phyloP scores from a whole-genome alignment of 2,113 vertebrate genomes.

The Triplophysa tibetana region DNA sequence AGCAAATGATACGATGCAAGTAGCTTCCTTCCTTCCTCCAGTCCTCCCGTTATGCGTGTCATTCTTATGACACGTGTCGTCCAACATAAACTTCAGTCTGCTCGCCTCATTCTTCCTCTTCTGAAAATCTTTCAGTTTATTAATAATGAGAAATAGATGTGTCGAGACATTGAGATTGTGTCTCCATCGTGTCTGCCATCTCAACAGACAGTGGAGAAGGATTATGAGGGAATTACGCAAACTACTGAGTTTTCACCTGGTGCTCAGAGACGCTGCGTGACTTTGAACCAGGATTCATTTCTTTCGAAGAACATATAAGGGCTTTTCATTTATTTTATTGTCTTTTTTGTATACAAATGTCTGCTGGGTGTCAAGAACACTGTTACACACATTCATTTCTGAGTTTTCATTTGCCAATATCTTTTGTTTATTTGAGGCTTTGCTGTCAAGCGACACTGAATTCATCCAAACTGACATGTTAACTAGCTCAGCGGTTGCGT shows the following conservation, averaged over 20 bases:
- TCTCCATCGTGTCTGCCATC: too few relatives aligned
- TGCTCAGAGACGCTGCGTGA: conserved; percentile 34
- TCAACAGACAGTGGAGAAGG: too few relatives aligned
- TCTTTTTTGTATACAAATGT: conserved; percentile 37
- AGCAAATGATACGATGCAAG: conserved; percentile 7
- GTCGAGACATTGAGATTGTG: too few relatives aligned
- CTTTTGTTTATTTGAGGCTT: conserved; percentile 2
- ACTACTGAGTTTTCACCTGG: conserved; percentile 33
- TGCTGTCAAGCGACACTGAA: background rate
- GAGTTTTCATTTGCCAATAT: background rate
- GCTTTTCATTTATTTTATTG: conserved; percentile 37
- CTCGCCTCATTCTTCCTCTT: background rate
- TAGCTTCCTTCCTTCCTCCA: conserved; percentile 33
- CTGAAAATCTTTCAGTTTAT: too few relatives aligned
- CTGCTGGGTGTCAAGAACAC: conserved; percentile 53
- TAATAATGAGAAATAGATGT: too few relatives aligned
- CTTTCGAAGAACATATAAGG: conserved; percentile 34
- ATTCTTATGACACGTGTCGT: background rate
- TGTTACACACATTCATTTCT: conserved; percentile 22
- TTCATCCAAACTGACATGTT: too few relatives aligned
- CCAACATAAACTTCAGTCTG: conserved; percentile 19
- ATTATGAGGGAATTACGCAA: background rate
- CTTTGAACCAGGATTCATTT: conserved; percentile 19
- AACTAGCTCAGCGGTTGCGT: too few relatives aligned
- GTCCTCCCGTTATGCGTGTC: background rate